Conservation (phyloP, 92 coral and sea anemone genomes). For the Epizoanthus scotinus region DNA sequence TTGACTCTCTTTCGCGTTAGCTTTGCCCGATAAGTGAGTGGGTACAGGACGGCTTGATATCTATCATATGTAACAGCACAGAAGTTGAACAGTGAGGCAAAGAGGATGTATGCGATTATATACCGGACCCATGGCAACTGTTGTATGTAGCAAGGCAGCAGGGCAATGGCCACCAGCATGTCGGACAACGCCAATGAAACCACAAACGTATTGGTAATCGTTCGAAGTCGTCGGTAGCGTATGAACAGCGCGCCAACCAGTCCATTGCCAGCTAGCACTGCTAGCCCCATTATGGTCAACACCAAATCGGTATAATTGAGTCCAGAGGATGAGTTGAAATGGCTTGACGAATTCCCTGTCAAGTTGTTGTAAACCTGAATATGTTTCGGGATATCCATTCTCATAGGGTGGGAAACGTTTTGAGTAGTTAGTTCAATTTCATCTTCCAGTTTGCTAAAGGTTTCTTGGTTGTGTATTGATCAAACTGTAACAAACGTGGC, state of each 20-base stretch:
- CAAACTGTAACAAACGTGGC: too few relatives aligned
- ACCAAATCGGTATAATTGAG: constrained; percentile 18
- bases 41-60: constrained; percentile 77
- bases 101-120: constrained; percentile 84
- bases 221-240: constrained; percentile 69
- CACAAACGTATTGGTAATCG: constrained; percentile 87
- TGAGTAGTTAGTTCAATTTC: too few relatives aligned
- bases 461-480: too few relatives aligned
- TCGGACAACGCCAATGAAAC: constrained; percentile 89
- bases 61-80: constrained; percentile 94
- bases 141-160: constrained; percentile 61
- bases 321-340: neutral
- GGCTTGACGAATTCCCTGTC: neutral
- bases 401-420: too few relatives aligned
- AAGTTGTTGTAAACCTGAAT: neutral
- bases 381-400: neutral
- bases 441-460: too few relatives aligned
- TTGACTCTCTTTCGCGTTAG: constrained; percentile 75
- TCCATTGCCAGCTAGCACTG: constrained; percentile 68
- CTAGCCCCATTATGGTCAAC: constrained; percentile 64
- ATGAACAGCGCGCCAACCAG: constrained; percentile 82
- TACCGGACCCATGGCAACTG: constrained; percentile 62
- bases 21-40: constrained; percentile 73
- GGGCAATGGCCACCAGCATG: constrained; percentile 74
- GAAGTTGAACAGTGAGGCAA: constrained; percentile 90